Evolutionary conservation across 2,113 vertebrate species (phyloP), one percentile per base, ranked within the genome.

Genomic region (Carollia perspicillata): DNA sequence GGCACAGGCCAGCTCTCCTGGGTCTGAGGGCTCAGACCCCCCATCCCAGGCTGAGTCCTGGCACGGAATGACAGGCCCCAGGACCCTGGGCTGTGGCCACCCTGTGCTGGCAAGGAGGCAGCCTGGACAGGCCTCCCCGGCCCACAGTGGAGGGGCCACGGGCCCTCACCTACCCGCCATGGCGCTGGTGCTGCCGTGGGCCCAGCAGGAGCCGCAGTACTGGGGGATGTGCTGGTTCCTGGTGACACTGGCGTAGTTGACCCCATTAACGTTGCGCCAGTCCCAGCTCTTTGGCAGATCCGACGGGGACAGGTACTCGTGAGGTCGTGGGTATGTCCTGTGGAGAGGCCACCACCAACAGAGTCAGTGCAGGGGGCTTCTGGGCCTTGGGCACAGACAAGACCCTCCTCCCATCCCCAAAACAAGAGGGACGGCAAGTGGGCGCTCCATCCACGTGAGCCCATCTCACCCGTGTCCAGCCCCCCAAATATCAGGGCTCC

Each of bases 161-260:
- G 30, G 4, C 28, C 49, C 30, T 8, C 4, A 66, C 81, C 66
- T 98, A 99, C 99, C 99, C 97, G 99, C 99, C 95, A 99, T 90
- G 1, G 99, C 99, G 0, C 99, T 99, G 96, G 99, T 99, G 98
- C 99, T 99, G 91, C 99, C 99, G 0, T 99, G 99, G 0, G 99
- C 99, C 99, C 99, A 99, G 98, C 99, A 99, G 78, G 99, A 99
- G 12, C 99, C 99, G 18, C 99, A 99, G 98, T 99, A 99, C 98
- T 99, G 99, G 0, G 99, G 99, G 86, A 99, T 99, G 98, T 99
- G 99, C 98, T 99, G 99, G 98, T 99, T 99, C 55, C 99, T 98
- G 1, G 99, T 99, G 8, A 99, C 98, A 92, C 99, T 99, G 94
- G 97, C 99, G 0, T 98, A 99, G 94, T 99, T 99, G 93, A 97